phyloP scores from a whole-genome alignment of 2,113 vertebrate species.

The Peromyscus californicus region DNA sequence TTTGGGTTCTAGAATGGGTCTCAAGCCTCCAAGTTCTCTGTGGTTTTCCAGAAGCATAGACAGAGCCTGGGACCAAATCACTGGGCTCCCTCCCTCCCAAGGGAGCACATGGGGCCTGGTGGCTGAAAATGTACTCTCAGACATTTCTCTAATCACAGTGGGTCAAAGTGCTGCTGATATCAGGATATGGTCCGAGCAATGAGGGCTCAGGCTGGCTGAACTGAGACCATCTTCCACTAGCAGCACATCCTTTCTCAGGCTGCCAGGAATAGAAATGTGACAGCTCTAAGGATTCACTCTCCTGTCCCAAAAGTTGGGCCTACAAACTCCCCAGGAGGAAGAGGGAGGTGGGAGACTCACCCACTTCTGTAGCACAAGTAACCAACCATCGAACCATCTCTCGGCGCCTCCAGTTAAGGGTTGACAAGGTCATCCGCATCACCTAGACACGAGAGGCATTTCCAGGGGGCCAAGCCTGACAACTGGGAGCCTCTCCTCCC shows the following conservation, averaged over 20 bases:
- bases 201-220: slow-evolving; percentile 37
- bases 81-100: not conserved
- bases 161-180: slow-evolving; percentile 50
- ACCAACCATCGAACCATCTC: slow-evolving; percentile 99
- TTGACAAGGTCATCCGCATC: slow-evolving; percentile 99
- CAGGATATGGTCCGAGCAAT: slow-evolving; percentile 34
- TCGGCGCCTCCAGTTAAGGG: slow-evolving; percentile 98
- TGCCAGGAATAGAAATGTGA: slow-evolving; percentile 37
- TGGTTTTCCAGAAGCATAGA: slow-evolving; percentile 47
- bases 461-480: not conserved
- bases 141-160: slow-evolving; percentile 31
- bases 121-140: slow-evolving; percentile 48
- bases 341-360: slow-evolving; percentile 88
- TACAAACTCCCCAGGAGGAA: slow-evolving; percentile 1
- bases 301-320: slow-evolving; percentile 24
- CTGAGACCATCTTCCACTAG: slow-evolving; percentile 43
- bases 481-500: not conserved
- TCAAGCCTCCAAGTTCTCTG: slow-evolving; percentile 16
- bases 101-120: not conserved
- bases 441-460: slow-evolving; percentile 88
- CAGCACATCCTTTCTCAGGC: slow-evolving; percentile 41
- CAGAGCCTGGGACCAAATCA: slow-evolving; percentile 57
- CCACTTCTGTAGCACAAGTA: slow-evolving; percentile 98
- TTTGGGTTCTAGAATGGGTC: slow-evolving; percentile 42
- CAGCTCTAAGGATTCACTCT: not conserved